Evolutionary conservation across 2,797 vertebrate species (phyloP), one percentile per base, ranked within the genome.

Genomic region (Semaprochilodus insignis): DNA sequence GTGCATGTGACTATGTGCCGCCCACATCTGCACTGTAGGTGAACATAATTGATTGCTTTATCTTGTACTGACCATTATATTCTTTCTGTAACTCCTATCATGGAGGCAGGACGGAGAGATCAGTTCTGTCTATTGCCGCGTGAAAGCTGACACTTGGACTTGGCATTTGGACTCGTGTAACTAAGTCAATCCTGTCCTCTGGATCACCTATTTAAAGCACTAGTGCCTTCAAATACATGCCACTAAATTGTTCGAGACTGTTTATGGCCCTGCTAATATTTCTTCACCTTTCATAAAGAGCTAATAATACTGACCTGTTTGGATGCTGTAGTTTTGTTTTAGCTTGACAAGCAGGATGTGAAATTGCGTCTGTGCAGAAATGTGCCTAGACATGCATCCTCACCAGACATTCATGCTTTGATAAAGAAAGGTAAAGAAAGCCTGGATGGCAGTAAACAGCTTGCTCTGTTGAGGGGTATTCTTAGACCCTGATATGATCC

Each of bases 111-210:
- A 21, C 14, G n/a, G 69, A 31, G 25, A 25, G 48, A 21, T 74
- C 36, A 62, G 25, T 62, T 81, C 25, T 48, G 36, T 72, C 59
- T 74, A 70, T 74, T 62, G 55, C 74, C 59, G 63, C 15, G 16
- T 79, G 81, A 81, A 86, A 85, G 55, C n/a, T 77, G 85, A 85
- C 78, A 81, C 75, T 72, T 66, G 83, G 81, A 79, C 83, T 81
- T 25, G 65, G 36, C 65, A 67, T 87, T 85, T 51, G 17, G 36
- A 27, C 44, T 40, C 25, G 74, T 83, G 82, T 76, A 71, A 75
- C 76, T 77, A 78, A 84, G 60, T 31, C 74, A 66, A 23, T 71
- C 27, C n/a, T 34, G 14, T 51, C n/a, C 44, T 59, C 72, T 71
- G 51, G n/a, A 77, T 80, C 44, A 27, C 8, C 65, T 84, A 75